Evolutionary conservation across 2,113 vertebrate genomes (phyloP).

Genomic region (Tupaia tana): DNA sequence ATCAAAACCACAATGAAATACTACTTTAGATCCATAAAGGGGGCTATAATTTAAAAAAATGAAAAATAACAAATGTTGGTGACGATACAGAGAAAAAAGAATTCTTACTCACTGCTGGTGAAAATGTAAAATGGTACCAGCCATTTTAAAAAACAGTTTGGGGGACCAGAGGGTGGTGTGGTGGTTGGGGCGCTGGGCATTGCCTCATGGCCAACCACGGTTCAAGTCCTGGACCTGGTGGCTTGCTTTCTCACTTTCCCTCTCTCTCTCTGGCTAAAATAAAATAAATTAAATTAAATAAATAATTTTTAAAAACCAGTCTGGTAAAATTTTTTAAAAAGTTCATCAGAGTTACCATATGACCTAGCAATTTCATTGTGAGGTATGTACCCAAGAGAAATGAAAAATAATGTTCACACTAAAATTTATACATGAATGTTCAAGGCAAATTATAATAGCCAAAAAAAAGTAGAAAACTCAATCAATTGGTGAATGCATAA

Average conservation of each 20-base stretch:
- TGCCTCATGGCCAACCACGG: too few species aligned
- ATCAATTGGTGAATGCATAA: background rate
- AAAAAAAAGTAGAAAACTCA: background rate
- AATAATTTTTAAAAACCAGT: background rate
- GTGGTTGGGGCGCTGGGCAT: too few species aligned
- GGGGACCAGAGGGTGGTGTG: background rate
- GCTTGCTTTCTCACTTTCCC: too few species aligned
- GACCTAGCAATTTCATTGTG: background rate
- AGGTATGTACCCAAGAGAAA: background rate
- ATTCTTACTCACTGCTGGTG: background rate
- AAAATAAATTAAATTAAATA: too few species aligned
- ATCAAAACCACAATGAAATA: background rate
- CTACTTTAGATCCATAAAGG: background rate
- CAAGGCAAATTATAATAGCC: background rate
- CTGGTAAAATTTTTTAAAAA: background rate
- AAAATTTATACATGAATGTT: background rate
- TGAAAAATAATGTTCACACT: background rate
- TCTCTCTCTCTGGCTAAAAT: too few species aligned
- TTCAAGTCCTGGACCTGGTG: too few species aligned
- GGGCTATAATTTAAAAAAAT: background rate
- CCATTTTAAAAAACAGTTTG: background rate
- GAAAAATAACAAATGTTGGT: background rate
- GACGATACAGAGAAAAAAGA: background rate
- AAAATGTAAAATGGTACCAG: background rate
- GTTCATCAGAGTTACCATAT: background rate